Base-by-base conservation (phyloP, 2,888 invertebrate species). In the Ptilodon capucinus region DNA sequence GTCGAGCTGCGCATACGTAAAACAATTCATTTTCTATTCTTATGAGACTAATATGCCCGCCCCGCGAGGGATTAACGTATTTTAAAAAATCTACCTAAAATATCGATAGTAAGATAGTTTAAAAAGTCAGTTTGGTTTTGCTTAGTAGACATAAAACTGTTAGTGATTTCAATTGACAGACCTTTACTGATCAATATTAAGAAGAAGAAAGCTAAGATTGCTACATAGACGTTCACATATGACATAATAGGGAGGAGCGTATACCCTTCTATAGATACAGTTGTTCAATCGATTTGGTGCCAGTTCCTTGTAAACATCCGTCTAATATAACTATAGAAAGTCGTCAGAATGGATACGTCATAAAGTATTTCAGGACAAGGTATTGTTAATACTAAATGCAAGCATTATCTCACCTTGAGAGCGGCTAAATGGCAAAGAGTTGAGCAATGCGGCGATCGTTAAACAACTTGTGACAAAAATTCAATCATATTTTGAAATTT, bases 351-450 rank as follows among this genome's bases (percentile, higher is more conserved):
- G n/a, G 21, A 21, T n/a, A 39, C 69, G 62, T 64, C 65, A 71
- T 64, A 70, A 67, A 60, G 52, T 51, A 48, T 71, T 77, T 70
- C 74, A 68, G 73, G 71, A 71, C 74, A 76, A 75, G 66, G 74
- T 64, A 63, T 54, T 53, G 54, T 60, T 73, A 69, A 71, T 76
- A 70, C 71, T 65, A 75, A 74, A 79, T 80, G 71, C 80, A 76
- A 69, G 71, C 74, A 70, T 72, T 62, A 69, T 57, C 69, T 78
- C 71, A 74, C 75, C 76, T 75, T 75, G 75, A 54, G 54, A 64
- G 55, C 62, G 54, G 59, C 62, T 57, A 61, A 64, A 66, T 64
- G 60, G 58, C 62, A 53, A 51, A 58, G 44, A 61, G 68, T 79
- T 76, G 75, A 73, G 71, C 71, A 77, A 75, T 63, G 48, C 53